Evolutionary conservation across 2,888 invertebrate species (phyloP), one percentile per base, ranked within the genome.

Genomic region (Neoscelio sp.): DNA sequence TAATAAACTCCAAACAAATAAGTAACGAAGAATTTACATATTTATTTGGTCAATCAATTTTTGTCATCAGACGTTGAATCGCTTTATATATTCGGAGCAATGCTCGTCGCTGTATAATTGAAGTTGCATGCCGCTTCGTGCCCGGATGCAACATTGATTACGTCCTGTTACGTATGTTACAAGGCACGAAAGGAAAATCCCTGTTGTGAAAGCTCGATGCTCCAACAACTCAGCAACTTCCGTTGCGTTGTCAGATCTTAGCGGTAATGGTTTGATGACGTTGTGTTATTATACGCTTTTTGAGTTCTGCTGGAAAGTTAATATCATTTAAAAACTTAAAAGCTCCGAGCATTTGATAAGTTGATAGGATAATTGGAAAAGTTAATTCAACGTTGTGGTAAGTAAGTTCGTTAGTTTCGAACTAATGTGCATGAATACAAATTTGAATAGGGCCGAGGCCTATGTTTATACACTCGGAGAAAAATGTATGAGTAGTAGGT

Each of bases 111-210:
- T 73, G 60, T 67, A 79, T 82, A 80, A 83, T 84, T 82, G 67
- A 83, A 78, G 75, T 78, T 75, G 44, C 52, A 67, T 62, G 70
- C 76, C 28, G 56, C 70, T 70, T 56, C 50, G 73, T 71, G 48
- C 62, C 52, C 52, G 67, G 75, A 82, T 82, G 71, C 75, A 82
- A 81, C 80, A 82, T 82, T 82, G 83, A 82, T 83, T 82, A 80
- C 76, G 81, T 78, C 75, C 82, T 70, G 77, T 81, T 79, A 80
- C 48, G 48, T 30, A 40, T 17, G 50, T 74, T 65, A 58, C 65
- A 65, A 33, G 56, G 58, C 75, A 67, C 75, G 68, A 71, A 65
- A 80, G 78, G 78, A 73, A 75, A 82, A 80, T 78, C 70, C 76
- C 65, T 46, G 56, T 46, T 56, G 56, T 78, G 80, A 80, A 81